phyloP scores from a whole-genome alignment of 2,888 invertebrate species.

The Drosophila kanekoi region DNA sequence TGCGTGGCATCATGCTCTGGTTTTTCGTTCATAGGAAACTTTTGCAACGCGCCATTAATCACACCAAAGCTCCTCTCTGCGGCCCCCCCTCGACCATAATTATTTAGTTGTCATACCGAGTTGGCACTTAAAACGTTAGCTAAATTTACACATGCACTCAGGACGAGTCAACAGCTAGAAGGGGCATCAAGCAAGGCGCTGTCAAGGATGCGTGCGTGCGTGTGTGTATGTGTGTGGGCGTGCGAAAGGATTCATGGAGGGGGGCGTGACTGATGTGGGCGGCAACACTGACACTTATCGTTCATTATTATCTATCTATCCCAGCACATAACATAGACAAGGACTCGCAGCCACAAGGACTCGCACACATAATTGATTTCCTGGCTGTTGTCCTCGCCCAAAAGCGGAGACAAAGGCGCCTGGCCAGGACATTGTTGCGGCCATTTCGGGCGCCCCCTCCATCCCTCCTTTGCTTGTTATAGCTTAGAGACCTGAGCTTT shows the following conservation, averaged over 20 bases:
- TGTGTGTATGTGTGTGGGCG: constrained; percentile 1
- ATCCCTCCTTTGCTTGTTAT: constrained; percentile 30
- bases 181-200: constrained; percentile 23
- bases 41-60: constrained; percentile 64
- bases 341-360: constrained; percentile 4
- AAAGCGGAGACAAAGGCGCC: constrained; percentile 34
- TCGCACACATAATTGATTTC: constrained; percentile 73
- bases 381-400: constrained; percentile 35
- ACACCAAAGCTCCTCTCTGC: constrained; percentile 24
- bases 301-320: constrained; percentile 75
- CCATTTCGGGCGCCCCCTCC: constrained; percentile 21
- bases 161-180: constrained; percentile 51
- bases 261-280: constrained; percentile 48
- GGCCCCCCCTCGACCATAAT: constrained; percentile 20
- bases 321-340: constrained; percentile 14
- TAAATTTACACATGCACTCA: constrained; percentile 79
- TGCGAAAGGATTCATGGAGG: neutral
- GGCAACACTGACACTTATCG: constrained; percentile 76
- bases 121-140: constrained; percentile 78
- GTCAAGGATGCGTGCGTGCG: constrained; percentile 20
- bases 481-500: constrained; percentile 45
- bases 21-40: constrained; percentile 21
- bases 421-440: constrained; percentile 48
- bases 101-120: constrained; percentile 70
- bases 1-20: neutral